Evolutionary conservation across 2,888 invertebrate genomes (phyloP).

Genomic region (Sussaba pulchella): DNA sequence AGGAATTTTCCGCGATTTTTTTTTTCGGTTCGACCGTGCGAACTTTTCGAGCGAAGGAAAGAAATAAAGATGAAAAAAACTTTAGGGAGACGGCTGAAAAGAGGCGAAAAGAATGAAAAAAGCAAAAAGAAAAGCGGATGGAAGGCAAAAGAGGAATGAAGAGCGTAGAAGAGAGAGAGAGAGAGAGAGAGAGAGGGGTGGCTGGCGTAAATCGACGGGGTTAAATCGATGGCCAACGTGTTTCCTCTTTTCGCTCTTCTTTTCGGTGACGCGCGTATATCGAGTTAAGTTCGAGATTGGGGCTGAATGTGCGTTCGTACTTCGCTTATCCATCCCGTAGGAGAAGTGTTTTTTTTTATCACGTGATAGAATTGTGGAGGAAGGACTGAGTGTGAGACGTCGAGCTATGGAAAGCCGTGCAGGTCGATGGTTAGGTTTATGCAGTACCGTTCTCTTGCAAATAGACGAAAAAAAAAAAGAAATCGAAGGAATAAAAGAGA

Average conservation of each 20-base stretch:
- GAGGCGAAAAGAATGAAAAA: conserved; percentile 21
- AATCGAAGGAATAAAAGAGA: not conserved
- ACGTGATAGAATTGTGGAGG: conserved; percentile 49
- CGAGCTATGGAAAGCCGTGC: not conserved
- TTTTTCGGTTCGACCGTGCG: conserved; percentile 1
- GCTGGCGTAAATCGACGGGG: conserved; percentile 59
- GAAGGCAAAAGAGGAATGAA: conserved; percentile 45
- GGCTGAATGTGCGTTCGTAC: conserved; percentile 55
- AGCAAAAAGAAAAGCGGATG: conserved; percentile 1
- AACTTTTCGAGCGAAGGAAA: conserved; percentile 43
- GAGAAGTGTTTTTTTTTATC: conserved; percentile 49
- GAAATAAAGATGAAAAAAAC: conserved; percentile 19
- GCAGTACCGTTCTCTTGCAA: not conserved
- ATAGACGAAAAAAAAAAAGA: conserved; percentile 12
- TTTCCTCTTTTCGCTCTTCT: not conserved
- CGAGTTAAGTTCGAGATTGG: conserved; percentile 62
- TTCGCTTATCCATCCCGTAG: conserved; percentile 62
- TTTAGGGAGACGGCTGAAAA: conserved; percentile 17
- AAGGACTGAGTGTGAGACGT: not conserved
- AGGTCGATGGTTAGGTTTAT: not conserved
- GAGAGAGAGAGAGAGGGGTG: conserved; percentile 40
- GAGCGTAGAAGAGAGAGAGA: conserved; percentile 31
- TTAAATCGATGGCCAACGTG: conserved; percentile 62
- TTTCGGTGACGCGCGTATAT: conserved; percentile 41
- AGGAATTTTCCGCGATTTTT: conserved; percentile 30